These are phyloP conservation scores for Tetrax tetrax DNA, from an alignment of 2,113 vertebrate genomes.

Conservation along the genomic window DNA sequence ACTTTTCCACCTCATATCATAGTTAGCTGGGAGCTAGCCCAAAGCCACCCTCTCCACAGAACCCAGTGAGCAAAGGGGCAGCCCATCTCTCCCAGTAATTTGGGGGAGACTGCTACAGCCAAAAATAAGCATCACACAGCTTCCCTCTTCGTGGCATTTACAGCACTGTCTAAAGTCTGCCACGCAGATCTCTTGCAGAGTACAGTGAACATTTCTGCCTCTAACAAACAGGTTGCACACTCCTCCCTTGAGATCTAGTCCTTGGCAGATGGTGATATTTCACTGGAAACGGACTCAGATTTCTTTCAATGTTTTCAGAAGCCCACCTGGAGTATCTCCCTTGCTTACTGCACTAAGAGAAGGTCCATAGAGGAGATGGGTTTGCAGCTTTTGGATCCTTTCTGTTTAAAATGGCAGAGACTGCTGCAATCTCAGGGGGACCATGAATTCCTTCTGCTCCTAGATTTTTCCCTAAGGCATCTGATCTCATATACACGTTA, in stretches of 20 bases:
- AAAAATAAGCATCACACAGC: neutral
- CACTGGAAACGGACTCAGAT: neutral
- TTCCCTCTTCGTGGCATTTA: neutral
- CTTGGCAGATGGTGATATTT: neutral
- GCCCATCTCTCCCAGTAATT: neutral
- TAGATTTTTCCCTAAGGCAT: neutral
- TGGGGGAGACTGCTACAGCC: neutral
- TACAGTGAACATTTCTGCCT: neutral
- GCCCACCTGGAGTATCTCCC: neutral
- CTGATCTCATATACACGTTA: neutral
- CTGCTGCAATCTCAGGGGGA: neutral
- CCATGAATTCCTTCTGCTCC: neutral
- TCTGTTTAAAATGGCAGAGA: neutral
- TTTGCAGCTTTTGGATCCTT: neutral
- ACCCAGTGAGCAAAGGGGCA: neutral
- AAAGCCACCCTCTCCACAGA: neutral
- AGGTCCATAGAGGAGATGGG: neutral
- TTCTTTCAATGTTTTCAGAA: neutral
- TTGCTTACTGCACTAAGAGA: neutral
- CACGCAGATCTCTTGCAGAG: neutral
- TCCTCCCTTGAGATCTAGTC: neutral
- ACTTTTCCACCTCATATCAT: accelerated
- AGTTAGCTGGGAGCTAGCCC: neutral
- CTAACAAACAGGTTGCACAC: neutral
- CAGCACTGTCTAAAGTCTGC: neutral